phyloP scores from a whole-genome alignment of 1,140 invertebrate species.

The Littorina saxatilis region DNA sequence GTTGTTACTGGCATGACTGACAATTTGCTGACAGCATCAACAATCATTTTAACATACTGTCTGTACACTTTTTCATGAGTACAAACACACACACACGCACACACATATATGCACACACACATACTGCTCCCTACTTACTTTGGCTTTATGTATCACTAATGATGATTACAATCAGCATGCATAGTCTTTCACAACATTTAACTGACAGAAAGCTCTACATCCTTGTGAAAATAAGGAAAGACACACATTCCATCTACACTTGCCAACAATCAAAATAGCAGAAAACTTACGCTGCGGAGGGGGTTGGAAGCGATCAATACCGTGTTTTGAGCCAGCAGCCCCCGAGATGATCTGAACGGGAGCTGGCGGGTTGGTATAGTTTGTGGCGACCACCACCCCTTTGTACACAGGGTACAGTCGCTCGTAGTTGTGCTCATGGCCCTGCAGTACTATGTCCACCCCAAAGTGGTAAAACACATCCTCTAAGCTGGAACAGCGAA shows the following conservation, averaged over 20 bases:
- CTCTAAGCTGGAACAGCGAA: slow-evolving; percentile 56
- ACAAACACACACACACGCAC: slow-evolving; percentile 18
- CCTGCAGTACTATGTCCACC: slow-evolving; percentile 95
- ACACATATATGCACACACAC: slow-evolving; percentile 19
- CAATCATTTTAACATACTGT: too few relatives aligned
- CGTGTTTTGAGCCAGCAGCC: slow-evolving; percentile 82
- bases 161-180: too few relatives aligned
- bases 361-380: slow-evolving; percentile 90
- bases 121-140: too few relatives aligned
- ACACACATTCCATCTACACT: too few relatives aligned
- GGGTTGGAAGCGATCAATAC: slow-evolving; percentile 10
- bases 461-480: slow-evolving; percentile 88
- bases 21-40: too few relatives aligned
- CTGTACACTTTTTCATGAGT: too few relatives aligned
- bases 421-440: slow-evolving; percentile 98
- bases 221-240: too few relatives aligned
- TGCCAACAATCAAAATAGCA: too few relatives aligned
- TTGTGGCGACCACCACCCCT: slow-evolving; percentile 79
- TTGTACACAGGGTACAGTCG: slow-evolving; percentile 95
- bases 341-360: slow-evolving; percentile 95
- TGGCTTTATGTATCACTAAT: too few relatives aligned
- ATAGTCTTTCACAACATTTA: too few relatives aligned
- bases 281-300: slow-evolving; percentile 10
- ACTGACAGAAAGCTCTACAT: too few relatives aligned
- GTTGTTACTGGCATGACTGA: too few relatives aligned